Evolutionary conservation across 2,113 vertebrate species (phyloP), one percentile per base, ranked within the genome.

Genomic region (Callipepla squamata): DNA sequence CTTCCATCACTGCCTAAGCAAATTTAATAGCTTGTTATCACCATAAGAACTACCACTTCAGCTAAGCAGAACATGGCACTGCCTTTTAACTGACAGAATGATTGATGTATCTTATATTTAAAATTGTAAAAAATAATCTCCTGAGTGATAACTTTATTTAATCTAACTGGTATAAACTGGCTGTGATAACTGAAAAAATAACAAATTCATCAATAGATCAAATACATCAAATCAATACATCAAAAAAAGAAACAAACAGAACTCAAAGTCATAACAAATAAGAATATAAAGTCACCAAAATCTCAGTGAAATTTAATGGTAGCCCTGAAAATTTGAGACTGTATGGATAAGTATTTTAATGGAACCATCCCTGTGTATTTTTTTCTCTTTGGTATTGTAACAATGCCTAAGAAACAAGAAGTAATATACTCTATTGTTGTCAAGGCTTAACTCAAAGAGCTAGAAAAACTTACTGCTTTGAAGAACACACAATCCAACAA

Each of bases 51-150:
- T 77, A 85, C 22, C 42, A 63, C 44, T 92, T 82, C 59, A 87
- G 42, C 68, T 92, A 85, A 89, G 50, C 32, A 70, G 19, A 50
- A 15, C 30, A 38, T 13, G 55, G 20, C 44, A 55, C 68, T 61
- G 58, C 53, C 61, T 96, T 89, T 87, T 66, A 80, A 72, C 50
- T 91, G 85, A 80, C 70, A 91, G 78, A 82, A 93, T 83, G 82
- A 82, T 70, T 80, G 51, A 91, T 67, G 13, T 8, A 59, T 57
- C 44, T 25, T 74, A 47, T 25, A 69, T 72, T 83, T 63, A 70
- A 94, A 95, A 91, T 79, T 85, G 79, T 19, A 92, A 70, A 89
- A 91, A 93, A 92, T 44, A 76, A 91, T 89, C 20, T 93, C 85
- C 62, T 38, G 81, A 76, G 7, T 87, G 59, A 28, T 77, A 74